Percentiles rank a stretch among this genome's conserved stretches.
phyloP scores from a whole-genome alignment of 2,113 vertebrate genomes.

The Coturnix japonica region DNA sequence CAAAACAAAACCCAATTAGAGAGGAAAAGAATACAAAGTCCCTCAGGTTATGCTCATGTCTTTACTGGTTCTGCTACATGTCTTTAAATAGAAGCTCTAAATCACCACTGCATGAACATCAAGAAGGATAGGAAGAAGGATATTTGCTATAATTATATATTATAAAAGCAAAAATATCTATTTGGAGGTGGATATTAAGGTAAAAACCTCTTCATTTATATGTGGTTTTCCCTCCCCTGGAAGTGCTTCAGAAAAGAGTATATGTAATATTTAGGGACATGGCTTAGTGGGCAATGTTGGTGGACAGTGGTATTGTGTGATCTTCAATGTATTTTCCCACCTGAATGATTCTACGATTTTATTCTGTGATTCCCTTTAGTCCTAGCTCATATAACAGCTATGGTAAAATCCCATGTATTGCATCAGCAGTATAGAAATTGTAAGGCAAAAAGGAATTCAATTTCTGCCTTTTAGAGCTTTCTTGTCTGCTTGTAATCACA shows the following conservation, averaged over 20 bases:
- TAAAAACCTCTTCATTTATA: neutral
- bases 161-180: neutral
- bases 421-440: neutral
- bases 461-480: constrained; percentile 12
- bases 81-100: constrained; percentile 42
- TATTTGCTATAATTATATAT: neutral
- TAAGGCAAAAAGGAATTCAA: constrained; percentile 8
- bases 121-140: neutral
- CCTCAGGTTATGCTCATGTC: constrained; percentile 34
- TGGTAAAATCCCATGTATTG: neutral
- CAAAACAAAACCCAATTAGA: constrained; percentile 59
- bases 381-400: neutral
- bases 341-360: no score
- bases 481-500: neutral
- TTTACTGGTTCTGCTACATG: neutral
- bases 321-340: no score
- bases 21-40: constrained; percentile 34
- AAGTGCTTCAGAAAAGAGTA: no score
- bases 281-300: no score
- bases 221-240: neutral
- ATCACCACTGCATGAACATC: constrained; percentile 4
- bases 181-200: neutral
- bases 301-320: no score
- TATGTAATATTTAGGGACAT: no score
- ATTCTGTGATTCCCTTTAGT: neutral